These are phyloP conservation scores for Stratiomys singularior DNA, from an alignment of 2,888 invertebrate genomes.

Conservation along the genomic window DNA sequence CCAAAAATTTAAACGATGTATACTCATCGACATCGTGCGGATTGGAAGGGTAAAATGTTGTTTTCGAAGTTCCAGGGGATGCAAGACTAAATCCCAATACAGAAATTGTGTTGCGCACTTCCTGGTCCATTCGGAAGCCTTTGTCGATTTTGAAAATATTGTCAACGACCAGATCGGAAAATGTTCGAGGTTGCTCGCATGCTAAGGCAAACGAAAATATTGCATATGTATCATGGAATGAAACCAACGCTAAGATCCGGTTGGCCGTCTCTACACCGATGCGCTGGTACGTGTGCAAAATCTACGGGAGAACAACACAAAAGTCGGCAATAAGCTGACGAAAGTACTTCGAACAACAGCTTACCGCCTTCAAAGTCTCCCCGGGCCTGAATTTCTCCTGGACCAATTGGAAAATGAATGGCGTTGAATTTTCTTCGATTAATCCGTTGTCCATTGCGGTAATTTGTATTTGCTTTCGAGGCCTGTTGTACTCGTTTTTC, in stretches of 20 bases:
- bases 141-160: constrained; percentile 83
- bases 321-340: too few relatives aligned
- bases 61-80: not conserved
- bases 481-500: not conserved
- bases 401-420: constrained; percentile 55
- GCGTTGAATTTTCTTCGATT: not conserved
- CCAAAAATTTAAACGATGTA: constrained; percentile 20
- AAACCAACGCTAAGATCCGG: constrained; percentile 61
- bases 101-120: constrained; percentile 35
- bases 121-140: constrained; percentile 81
- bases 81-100: constrained; percentile 58
- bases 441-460: not conserved
- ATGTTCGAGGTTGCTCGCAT: constrained; percentile 72
- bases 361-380: constrained; percentile 62
- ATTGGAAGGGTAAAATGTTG: constrained; percentile 33
- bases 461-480: not conserved
- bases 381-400: constrained; percentile 63
- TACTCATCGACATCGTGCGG: constrained; percentile 23
- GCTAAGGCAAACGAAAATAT: constrained; percentile 61
- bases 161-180: constrained; percentile 83
- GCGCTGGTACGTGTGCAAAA: constrained; percentile 65
- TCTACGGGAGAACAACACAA: constrained; percentile 54
- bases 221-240: constrained; percentile 61
- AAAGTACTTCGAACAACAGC: constrained; percentile 42
- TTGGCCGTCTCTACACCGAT: constrained; percentile 60